A percentile compares a stretch with the other conserved stretches of the same genome.
Conservation (phyloP, 2,113 vertebrate species). For the Pluvianellus socialis region DNA sequence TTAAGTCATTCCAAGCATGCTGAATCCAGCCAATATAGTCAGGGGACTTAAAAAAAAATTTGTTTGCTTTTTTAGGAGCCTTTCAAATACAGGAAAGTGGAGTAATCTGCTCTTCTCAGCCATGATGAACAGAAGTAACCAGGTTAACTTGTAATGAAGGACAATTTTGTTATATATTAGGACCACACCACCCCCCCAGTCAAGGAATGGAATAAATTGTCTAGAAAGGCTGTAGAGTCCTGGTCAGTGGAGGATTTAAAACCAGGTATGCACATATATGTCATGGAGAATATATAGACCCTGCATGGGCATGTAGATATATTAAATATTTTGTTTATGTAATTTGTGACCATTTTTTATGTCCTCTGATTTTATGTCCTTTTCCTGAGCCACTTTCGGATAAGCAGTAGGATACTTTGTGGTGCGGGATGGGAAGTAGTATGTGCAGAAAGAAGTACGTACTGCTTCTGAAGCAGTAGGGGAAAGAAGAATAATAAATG, state of each 20-base stretch:
- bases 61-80: not conserved
- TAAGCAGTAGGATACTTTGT: not conserved
- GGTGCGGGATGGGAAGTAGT: not conserved
- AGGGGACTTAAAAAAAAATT: not conserved
- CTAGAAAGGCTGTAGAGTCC: not conserved
- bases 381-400: not conserved
- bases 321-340: not conserved
- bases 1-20: not conserved
- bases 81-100: not conserved
- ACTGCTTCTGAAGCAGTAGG: rapidly evolving
- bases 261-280: not conserved
- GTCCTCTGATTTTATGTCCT: not conserved
- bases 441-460: not conserved
- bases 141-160: not conserved
- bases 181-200: not conserved
- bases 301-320: rapidly evolving
- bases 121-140: not conserved
- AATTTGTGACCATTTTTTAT: not conserved
- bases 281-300: not conserved
- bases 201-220: not conserved
- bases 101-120: not conserved
- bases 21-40: not conserved
- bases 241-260: not conserved
- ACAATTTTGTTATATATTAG: not conserved
- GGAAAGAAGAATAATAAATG: not conserved